Percentiles rank a stretch among this genome's conserved stretches.
phyloP scores from a whole-genome alignment of 2,113 vertebrate species.

The Chrysochloris asiatica region DNA sequence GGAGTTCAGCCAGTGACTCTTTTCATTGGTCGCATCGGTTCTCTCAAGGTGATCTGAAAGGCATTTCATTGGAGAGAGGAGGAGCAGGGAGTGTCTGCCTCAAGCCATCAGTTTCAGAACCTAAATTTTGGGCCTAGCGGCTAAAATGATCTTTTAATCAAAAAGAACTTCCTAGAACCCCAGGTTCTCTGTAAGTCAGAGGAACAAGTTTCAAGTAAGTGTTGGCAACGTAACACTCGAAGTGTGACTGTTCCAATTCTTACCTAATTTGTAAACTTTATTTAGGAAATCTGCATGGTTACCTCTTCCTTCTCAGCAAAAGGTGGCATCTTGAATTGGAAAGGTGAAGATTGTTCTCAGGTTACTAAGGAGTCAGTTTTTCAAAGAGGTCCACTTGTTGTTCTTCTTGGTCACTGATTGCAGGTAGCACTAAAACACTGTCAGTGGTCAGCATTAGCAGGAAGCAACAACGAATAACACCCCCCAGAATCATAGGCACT shows the following conservation, averaged over 20 bases:
- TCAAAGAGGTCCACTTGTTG: neutral
- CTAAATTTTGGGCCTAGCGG: neutral
- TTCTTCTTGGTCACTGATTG: neutral
- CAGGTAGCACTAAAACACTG: neutral
- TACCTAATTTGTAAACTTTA: neutral
- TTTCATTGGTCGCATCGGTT: neutral
- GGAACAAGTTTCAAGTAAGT: neutral
- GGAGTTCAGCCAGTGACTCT: neutral
- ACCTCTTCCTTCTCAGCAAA: slow-evolving; percentile 13
- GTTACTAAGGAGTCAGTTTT: neutral
- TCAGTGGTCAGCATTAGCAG: too few relatives aligned
- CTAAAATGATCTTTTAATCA: neutral
- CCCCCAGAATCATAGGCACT: neutral
- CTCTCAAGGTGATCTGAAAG: slow-evolving; percentile 53
- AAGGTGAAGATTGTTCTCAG: neutral
- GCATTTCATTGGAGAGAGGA: neutral
- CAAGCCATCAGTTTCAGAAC: neutral
- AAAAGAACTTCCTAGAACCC: neutral
- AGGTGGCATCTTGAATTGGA: neutral
- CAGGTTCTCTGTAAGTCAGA: neutral
- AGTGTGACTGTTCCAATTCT: neutral
- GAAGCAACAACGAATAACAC: neutral
- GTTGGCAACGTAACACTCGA: neutral
- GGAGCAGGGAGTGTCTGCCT: neutral
- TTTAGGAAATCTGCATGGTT: neutral